Evolutionary conservation across 1,140 invertebrate genomes (phyloP), one percentile per base, ranked within the genome.

Genomic region (Drosophila malerkotliana): DNA sequence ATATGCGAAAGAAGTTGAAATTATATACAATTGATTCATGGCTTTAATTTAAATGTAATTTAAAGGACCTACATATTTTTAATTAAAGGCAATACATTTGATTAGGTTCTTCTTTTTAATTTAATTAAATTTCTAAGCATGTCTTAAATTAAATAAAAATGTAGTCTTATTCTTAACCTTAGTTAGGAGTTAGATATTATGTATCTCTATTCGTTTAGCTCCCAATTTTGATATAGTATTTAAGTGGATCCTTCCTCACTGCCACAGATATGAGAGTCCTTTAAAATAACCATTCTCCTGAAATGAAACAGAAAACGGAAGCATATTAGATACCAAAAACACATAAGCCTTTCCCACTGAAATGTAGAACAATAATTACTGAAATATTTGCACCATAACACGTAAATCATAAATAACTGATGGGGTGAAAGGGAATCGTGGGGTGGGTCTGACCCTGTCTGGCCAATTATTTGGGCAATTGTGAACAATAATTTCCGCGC

Each of bases 401-500:
- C 58, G 52, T 59, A 78, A 66, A 57, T 74, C 47, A 61, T 68
- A 62, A 68, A 58, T 54, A 30, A 49, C 34, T 21, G 24, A 32
- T 30, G 18, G n/a, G 9, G 2, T 44, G 41, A 45, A 45, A 9
- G 41, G 15, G n/a, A 45, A 45, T 45, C 4, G 41, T 6, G 15
- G 15, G 12, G 24, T 21, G 34, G 28, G 57, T 21, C 44, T 30
- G 49, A 62, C 37, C 41, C 48, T 45, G 56, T 41, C 32, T 44
- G 71, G 48, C 32, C 48, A 79, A 39, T 60, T 69, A 68, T 62
- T 69, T 74, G 39, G 54, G 54, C 26, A 69, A 75, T 51, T 30
- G 45, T 53, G 52, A 79, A 79, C 59, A 79, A 75, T 79, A 60
- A 79, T 74, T 39, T 44, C 6, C 48, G 44, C 8, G 37, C 30